phyloP scores from a whole-genome alignment of 2,888 invertebrate species.

The Eristalis tenax region DNA sequence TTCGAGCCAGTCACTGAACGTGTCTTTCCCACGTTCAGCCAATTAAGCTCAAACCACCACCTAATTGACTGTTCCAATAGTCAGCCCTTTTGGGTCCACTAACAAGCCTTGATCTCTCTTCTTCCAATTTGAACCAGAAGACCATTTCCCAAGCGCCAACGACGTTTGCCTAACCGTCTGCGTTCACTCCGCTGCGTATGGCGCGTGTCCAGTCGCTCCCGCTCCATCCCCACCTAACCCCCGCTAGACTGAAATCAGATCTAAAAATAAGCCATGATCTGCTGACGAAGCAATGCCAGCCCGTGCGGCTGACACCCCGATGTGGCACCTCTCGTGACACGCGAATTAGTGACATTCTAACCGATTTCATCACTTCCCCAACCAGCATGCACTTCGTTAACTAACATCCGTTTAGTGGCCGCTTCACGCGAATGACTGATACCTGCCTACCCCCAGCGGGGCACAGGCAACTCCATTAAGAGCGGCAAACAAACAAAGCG shows the following conservation, averaged over 20 bases:
- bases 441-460: neutral
- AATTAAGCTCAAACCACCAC: too few species aligned
- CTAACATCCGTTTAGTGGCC: slow-evolving; percentile 8
- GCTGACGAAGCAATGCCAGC: neutral
- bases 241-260: neutral
- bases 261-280: slow-evolving; percentile 18
- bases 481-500: neutral
- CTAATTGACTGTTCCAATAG: too few species aligned
- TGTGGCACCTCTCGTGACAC: slow-evolving; percentile 3
- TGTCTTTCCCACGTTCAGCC: too few species aligned
- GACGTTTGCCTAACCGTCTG: neutral
- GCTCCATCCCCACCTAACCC: neutral
- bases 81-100: too few species aligned
- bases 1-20: too few species aligned
- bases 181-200: neutral
- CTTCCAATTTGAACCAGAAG: too few species aligned
- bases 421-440: slow-evolving; percentile 3
- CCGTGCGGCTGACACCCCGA: neutral
- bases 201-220: neutral
- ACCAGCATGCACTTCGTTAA: slow-evolving; percentile 16
- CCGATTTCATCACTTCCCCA: neutral
- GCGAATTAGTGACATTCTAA: slow-evolving; percentile 20
- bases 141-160: too few species aligned
- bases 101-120: too few species aligned
- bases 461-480: slow-evolving; percentile 11